Conservation (phyloP, 1,140 invertebrate species). For the Diabrotica undecimpunctata region DNA sequence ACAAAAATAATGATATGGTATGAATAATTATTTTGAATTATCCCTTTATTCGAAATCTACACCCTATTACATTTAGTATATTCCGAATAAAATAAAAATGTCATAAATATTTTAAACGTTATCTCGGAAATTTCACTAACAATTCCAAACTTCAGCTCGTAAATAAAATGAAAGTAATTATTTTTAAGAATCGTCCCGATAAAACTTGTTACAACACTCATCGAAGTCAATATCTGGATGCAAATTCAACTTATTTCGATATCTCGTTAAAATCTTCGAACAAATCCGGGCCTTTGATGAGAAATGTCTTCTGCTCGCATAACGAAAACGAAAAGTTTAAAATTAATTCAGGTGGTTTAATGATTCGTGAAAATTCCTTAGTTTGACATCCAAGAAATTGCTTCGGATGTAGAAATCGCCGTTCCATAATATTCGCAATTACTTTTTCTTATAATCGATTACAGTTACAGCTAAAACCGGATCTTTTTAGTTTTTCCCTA, state of each 20-base stretch:
- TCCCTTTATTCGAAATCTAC: no score
- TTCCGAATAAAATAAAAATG: no score
- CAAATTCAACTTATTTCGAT: conserved; percentile 3
- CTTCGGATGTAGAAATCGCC: conserved; percentile 1
- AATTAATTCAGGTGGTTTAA: conserved; percentile 12
- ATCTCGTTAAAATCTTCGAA: conserved; percentile 2
- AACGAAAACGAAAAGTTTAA: conserved; percentile 8
- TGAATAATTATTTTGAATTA: no score
- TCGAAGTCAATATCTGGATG: neutral
- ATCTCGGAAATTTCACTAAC: no score
- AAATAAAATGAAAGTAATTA: neutral
- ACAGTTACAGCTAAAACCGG: neutral
- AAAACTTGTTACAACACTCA: neutral
- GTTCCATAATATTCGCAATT: conserved; percentile 11
- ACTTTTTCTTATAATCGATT: conserved; percentile 7
- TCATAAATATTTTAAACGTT: no score
- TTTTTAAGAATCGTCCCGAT: neutral
- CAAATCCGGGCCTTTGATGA: conserved; percentile 1
- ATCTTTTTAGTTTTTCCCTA: neutral
- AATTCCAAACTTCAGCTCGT: no score
- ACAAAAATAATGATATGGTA: no score
- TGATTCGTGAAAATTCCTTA: conserved; percentile 13
- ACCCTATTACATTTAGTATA: no score
- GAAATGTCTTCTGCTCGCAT: neutral
- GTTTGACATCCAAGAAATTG: conserved; percentile 10